These are phyloP conservation scores for Chloropsis cyanopogon DNA, from an alignment of 2,113 vertebrate genomes.

Conservation along the genomic window DNA sequence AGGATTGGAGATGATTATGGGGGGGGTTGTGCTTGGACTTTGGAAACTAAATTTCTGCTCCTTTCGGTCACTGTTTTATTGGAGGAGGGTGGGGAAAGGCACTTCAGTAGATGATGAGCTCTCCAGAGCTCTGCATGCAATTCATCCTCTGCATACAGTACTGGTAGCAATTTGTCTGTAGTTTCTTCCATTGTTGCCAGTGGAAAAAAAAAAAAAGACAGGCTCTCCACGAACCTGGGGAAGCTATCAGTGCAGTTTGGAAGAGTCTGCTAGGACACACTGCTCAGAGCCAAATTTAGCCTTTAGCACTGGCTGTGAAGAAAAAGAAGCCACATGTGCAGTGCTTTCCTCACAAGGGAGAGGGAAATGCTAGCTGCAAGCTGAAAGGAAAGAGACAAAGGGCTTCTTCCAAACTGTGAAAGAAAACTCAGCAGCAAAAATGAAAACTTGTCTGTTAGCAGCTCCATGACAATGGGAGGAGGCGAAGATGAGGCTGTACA, in stretches of 20 bases:
- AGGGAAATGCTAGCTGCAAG: background rate
- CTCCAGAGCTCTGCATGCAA: background rate
- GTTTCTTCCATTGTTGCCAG: background rate
- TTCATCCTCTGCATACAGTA: background rate
- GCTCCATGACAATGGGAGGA: background rate
- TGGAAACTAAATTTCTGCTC: background rate
- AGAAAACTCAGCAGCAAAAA: background rate
- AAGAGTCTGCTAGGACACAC: background rate
- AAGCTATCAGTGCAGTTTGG: background rate
- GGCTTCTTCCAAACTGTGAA: background rate
- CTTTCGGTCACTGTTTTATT: background rate
- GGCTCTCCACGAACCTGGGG: background rate
- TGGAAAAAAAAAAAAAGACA: background rate
- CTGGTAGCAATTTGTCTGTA: background rate
- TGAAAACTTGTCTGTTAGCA: background rate
- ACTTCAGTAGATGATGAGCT: background rate
- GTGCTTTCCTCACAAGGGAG: background rate
- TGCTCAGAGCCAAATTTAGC: background rate
- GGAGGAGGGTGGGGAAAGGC: background rate
- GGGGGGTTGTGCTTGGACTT: background rate
- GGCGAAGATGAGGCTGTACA: background rate
- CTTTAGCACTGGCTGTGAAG: background rate
- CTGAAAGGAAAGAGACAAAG: background rate
- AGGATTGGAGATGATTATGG: background rate
- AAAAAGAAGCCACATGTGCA: background rate